These are phyloP conservation scores for Lasioglossum pauxillum DNA, from an alignment of 2,888 invertebrate species.

Conservation along the genomic window DNA sequence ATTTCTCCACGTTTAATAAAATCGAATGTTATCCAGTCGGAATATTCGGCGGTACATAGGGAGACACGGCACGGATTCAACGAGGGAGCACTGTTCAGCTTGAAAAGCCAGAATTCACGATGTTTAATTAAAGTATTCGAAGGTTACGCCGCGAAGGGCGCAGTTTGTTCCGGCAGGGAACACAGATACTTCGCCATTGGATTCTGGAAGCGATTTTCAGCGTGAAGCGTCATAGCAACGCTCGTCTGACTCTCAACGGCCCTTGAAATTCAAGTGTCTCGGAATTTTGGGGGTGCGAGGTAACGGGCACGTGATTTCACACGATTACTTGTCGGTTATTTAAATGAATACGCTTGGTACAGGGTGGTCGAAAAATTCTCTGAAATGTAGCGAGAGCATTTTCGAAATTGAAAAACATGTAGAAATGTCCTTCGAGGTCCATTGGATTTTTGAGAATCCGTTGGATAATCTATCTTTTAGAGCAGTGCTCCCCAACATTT, in stretches of 20 bases:
- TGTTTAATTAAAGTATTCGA: constrained; percentile 36
- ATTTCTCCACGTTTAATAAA: not conserved
- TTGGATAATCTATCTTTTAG: not conserved
- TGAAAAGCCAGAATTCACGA: not conserved
- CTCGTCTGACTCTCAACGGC: constrained; percentile 18
- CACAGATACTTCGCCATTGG: constrained; percentile 27
- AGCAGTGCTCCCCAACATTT: too few species aligned
- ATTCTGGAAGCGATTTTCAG: constrained; percentile 26
- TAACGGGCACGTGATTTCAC: not conserved
- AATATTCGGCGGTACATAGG: not conserved
- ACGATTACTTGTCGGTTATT: constrained; percentile 25
- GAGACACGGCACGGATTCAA: not conserved
- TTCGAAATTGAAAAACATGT: not conserved
- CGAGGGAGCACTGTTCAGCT: not conserved
- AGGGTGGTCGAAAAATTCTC: not conserved
- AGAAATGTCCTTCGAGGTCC: not conserved
- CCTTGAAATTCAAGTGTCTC: constrained; percentile 6
- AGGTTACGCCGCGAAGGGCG: constrained; percentile 14
- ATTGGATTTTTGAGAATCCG: not conserved
- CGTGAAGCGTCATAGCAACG: not conserved
- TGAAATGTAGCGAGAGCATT: not conserved
- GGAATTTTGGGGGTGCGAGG: constrained; percentile 24
- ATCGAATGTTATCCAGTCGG: not conserved
- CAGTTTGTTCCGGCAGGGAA: constrained; percentile 18
- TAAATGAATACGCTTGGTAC: not conserved